Evolutionary conservation across 2,888 invertebrate genomes (phyloP).

Genomic region (Drepanosiphum platanoidis): DNA sequence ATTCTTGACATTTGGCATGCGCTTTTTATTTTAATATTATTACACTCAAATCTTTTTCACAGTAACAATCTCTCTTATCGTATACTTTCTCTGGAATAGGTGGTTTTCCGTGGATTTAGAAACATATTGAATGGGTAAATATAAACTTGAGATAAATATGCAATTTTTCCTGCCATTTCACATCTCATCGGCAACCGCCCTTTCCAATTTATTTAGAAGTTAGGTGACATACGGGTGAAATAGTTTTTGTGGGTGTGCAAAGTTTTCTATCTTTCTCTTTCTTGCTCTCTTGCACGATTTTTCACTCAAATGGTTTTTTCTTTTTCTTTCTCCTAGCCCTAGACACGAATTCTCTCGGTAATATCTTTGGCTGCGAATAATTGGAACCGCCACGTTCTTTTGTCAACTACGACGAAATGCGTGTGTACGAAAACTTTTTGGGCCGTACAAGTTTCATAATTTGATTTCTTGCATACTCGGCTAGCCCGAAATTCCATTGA

Average conservation of each 20-base stretch:
- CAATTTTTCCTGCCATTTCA: constrained; percentile 55
- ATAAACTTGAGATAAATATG: constrained; percentile 28
- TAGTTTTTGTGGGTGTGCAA: constrained; percentile 45
- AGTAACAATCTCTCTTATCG: not conserved
- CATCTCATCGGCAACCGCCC: constrained; percentile 39
- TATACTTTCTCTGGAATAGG: not conserved
- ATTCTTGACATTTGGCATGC: not conserved
- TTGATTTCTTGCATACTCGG: constrained; percentile 38
- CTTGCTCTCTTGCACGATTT: constrained; percentile 59
- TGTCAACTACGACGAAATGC: constrained; percentile 35
- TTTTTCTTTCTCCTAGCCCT: constrained; percentile 55
- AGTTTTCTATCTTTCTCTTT: constrained; percentile 48
- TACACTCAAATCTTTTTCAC: constrained; percentile 11
- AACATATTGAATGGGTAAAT: not conserved
- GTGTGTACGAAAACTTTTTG: constrained; percentile 45
- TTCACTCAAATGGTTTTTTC: constrained; percentile 64
- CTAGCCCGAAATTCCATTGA: constrained; percentile 16
- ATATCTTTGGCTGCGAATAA: constrained; percentile 32
- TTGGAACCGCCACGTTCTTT: constrained; percentile 50
- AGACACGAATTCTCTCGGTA: constrained; percentile 12
- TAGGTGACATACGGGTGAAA: constrained; percentile 37
- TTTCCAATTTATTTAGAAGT: constrained; percentile 54
- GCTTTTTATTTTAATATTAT: constrained; percentile 4
- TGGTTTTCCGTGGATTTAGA: not conserved
- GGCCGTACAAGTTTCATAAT: constrained; percentile 49